These are phyloP conservation scores for Heliconius cydno DNA, from an alignment of 2,888 invertebrate species.

Conservation along the genomic window DNA sequence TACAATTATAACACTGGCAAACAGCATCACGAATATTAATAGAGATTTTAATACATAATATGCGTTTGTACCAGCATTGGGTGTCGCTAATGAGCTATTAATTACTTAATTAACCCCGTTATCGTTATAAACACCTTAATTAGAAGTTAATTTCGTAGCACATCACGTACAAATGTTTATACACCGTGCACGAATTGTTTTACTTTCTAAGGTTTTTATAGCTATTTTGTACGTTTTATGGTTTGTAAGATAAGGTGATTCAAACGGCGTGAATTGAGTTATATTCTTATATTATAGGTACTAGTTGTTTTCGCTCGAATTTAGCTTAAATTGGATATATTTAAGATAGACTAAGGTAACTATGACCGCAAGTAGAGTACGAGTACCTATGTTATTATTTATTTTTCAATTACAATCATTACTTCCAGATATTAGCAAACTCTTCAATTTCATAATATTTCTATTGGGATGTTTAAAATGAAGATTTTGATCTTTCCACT, in stretches of 20 bases:
- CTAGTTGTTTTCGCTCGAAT: background rate
- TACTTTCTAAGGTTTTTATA: conserved; percentile 30
- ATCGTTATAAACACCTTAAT: conserved; percentile 62
- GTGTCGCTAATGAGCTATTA: conserved; percentile 69
- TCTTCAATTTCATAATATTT: too few species aligned
- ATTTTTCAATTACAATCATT: too few species aligned
- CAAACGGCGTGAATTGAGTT: background rate
- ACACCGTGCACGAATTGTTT: conserved; percentile 32
- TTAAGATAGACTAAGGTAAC: too few species aligned
- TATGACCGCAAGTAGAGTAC: too few species aligned
- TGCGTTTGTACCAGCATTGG: conserved; percentile 43
- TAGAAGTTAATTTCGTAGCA: conserved; percentile 52
- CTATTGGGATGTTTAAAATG: too few species aligned
- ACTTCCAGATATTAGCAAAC: too few species aligned
- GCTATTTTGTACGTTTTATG: conserved; percentile 6
- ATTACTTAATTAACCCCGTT: conserved; percentile 65
- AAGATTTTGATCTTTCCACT: too few species aligned
- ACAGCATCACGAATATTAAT: conserved; percentile 44
- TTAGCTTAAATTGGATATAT: background rate
- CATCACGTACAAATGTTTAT: conserved; percentile 43
- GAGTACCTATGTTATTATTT: too few species aligned
- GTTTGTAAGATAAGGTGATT: conserved; percentile 14
- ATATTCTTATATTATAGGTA: background rate
- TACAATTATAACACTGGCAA: conserved; percentile 14
- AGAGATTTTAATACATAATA: conserved; percentile 40